Evolutionary conservation across 2,113 vertebrate genomes (phyloP), one percentile per base, ranked within the genome.

Genomic region (Brachypteracias leptosomus): DNA sequence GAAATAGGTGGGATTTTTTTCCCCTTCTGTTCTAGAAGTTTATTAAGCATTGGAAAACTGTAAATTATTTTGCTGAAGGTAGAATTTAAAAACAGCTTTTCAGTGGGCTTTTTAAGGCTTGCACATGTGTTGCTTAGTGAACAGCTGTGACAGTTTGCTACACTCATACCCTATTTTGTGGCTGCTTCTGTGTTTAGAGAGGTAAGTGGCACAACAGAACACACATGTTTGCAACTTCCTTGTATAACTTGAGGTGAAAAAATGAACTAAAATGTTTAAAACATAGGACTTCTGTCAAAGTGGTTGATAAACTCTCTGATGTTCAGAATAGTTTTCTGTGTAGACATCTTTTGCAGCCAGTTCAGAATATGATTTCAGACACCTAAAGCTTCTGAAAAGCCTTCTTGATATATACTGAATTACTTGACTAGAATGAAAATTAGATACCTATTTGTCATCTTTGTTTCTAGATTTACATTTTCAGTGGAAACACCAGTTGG

Each of bases 201-300:
- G 72, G 95, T 94, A 89, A 95, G 87, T 85, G 67, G n/a, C 67
- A 58, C 31, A 94, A 79, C 54, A 80, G 74, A 89, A 54, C 20
- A n/a, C 36, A 52, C 28, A 1, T 58, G 54, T 68, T 88, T 74
- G 38, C 46, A 65, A 4, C 31, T 49, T 78, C 66, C 54, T 82
- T 91, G 31, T 54, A 61, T 58, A 88, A 51, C 58, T 9, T 29
- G 38, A 80, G 63, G 18, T 83, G 51, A 44, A 61, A 75, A 87
- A 73, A 40, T 57, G 33, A 42, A 66, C 14, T 38, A 1, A 40
- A 52, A 44, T 54, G 29, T 7, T 65, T 80, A n/a, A 84, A 80
- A 58, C 71, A 19, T 51, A 47, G 25, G 9, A 29, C 9, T 51
- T 70, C 7, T 66, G 3, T 42, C 25, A 18, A 58, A 52, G 55